A percentile compares a stretch with the other conserved stretches of the same genome.
Evolutionary conservation across 2,797 vertebrate genomes (phyloP).

Genomic region (Amphiprion clarkii): DNA sequence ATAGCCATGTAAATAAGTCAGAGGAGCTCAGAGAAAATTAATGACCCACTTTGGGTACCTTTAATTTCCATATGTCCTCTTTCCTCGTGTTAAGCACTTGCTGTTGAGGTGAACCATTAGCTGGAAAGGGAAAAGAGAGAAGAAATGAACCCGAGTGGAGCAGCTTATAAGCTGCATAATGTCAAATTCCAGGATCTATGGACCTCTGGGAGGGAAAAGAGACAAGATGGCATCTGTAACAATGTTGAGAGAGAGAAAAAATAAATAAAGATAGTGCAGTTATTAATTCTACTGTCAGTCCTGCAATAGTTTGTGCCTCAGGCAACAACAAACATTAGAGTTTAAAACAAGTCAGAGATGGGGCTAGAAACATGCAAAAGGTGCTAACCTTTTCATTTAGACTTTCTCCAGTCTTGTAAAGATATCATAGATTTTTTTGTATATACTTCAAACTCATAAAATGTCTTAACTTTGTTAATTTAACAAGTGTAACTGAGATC

Average conservation of each 20-base stretch:
- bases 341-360: constrained; percentile 30
- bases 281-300: constrained; percentile 32
- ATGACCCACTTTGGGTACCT: constrained; percentile 64
- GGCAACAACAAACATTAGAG: constrained; percentile 41
- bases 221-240: background rate
- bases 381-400: constrained; percentile 31
- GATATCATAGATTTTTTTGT: constrained; percentile 6
- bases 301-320: background rate
- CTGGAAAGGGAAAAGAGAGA: constrained; percentile 4
- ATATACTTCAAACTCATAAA: constrained; percentile 15
- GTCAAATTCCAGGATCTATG: constrained; percentile 42
- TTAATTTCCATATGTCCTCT: constrained; percentile 70
- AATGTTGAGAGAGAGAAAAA: background rate
- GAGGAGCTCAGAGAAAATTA: constrained; percentile 54
- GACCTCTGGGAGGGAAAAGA: constrained; percentile 14
- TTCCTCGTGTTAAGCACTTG: constrained; percentile 47
- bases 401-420: constrained; percentile 9
- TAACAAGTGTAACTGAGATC: constrained; percentile 1
- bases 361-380: constrained; percentile 40
- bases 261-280: background rate
- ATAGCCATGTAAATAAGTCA: constrained; percentile 69
- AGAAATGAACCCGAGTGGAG: constrained; percentile 29
- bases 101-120: constrained; percentile 39
- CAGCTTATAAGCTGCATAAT: constrained; percentile 27
- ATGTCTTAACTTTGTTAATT: constrained; percentile 25